Evolutionary conservation across 35 echinoderm and acorn worm species (phyloP), one percentile per base, ranked within the genome.

Genomic region (Diadema setosum): DNA sequence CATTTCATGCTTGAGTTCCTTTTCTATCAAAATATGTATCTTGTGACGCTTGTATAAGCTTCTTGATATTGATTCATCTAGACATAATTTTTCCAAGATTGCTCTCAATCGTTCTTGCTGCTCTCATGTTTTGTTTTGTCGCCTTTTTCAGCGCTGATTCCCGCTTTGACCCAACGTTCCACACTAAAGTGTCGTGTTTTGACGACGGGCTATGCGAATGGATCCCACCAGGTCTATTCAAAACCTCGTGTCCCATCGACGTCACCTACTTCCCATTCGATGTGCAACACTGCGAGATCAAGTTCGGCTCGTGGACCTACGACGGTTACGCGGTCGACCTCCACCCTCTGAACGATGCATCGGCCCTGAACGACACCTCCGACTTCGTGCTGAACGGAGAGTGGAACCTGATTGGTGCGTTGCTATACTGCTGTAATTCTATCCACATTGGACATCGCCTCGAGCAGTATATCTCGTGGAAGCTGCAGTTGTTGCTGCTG

Each of bases 251-350:
- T 80, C 63, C 41, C 4, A 99, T 99, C 21, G 86, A 99, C 58
- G 93, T 94, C 23, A 82, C 70, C 4, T 92, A 86, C 41, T 99
- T 99, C 70, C 96, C 96, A 0, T 99, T 99, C 46, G 96, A 99
- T 29, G 86, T 88, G 50, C 96, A 99, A 46, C 23, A 26, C 6
- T 99, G 96, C 44, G 52, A 65, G 18, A 56, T 99, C 2, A 99
- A 99, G 78, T 94, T 94, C 40, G 91, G 92, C 9, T 90, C 88
- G 0, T 97, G 95, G 95, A 93, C 95, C 0, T 97, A 97, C 41
- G 87, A 90, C 42, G 95, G 91, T 5, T 57, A 65, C 27, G 42
- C 81, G 0, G 27, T 97, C 41, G 88, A 93, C 48, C 86, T 96
- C 0, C 30, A 39, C 2, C 12, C 85, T 0, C 18, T 21, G 2